These are phyloP conservation scores for Sinocyclocheilus maitianheensis DNA, from an alignment of 2,113 vertebrate genomes.

Conservation along the genomic window DNA sequence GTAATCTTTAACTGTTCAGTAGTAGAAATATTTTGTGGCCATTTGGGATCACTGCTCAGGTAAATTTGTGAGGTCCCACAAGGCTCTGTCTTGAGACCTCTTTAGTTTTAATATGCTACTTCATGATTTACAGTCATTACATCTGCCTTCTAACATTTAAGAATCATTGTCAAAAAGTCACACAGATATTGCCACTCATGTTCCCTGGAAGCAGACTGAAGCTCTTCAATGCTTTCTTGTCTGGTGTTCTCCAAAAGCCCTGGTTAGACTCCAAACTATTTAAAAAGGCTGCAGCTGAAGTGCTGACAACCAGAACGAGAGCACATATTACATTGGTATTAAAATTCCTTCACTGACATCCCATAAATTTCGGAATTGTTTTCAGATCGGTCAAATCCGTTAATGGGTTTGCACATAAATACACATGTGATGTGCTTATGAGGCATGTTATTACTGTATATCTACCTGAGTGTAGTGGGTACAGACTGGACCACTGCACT, in stretches of 20 bases:
- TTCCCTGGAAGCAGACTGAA: background rate
- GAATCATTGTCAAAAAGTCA: background rate
- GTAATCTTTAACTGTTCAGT: background rate
- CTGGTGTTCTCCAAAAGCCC: background rate
- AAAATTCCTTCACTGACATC: background rate
- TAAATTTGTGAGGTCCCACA: background rate
- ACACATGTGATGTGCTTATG: background rate
- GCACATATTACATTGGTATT: background rate
- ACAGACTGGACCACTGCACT: slow-evolving; percentile 93
- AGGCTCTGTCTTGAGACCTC: background rate
- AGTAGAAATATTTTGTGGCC: background rate
- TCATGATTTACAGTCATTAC: background rate
- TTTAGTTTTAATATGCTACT: background rate
- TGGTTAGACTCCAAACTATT: background rate
- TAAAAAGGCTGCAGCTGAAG: background rate
- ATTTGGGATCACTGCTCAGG: background rate
- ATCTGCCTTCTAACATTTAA: background rate
- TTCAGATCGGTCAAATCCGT: background rate
- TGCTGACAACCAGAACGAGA: background rate
- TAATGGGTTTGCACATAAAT: background rate
- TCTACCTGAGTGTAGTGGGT: slow-evolving; percentile 95
- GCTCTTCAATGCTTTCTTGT: background rate
- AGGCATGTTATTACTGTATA: background rate
- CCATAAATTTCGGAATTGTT: background rate
- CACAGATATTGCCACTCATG: background rate